Evolutionary conservation across 2,113 vertebrate genomes (phyloP).

Genomic region (Meles meles): DNA sequence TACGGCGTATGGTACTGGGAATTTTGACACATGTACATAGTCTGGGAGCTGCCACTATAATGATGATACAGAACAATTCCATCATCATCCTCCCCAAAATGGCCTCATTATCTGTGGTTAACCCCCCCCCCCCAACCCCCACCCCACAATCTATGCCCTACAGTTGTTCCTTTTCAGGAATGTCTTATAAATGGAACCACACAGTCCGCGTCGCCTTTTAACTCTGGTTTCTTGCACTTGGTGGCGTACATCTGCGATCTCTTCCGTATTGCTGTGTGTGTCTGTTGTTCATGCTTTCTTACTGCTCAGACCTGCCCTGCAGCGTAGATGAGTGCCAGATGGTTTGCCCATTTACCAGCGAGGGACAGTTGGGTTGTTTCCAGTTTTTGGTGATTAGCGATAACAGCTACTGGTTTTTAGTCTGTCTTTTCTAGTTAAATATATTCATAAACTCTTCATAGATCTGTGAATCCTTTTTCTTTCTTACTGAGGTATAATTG

Average conservation of each 20-base stretch:
- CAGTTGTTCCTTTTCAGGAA: not conserved
- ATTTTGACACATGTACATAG: not conserved
- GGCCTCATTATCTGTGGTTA: not conserved
- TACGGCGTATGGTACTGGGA: not conserved
- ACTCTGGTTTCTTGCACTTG: not conserved
- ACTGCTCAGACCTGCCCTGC: too few species aligned
- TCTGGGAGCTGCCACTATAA: not conserved
- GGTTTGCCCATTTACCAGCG: not conserved
- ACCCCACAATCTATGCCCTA: too few species aligned
- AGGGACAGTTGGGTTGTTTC: not conserved
- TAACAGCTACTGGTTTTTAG: not conserved
- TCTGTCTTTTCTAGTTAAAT: not conserved
- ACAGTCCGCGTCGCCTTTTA: not conserved
- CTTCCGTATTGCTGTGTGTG: fast-evolving
- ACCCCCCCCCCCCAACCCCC: not conserved
- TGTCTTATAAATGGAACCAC: not conserved
- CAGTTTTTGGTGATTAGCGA: not conserved
- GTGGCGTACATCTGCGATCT: fast-evolving
- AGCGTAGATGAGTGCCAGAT: not conserved
- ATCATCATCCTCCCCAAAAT: too few species aligned
- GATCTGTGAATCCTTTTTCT: not conserved
- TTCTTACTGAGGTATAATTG: not conserved
- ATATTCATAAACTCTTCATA: not conserved
- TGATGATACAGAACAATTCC: not conserved
- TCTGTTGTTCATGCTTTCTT: not conserved